Base-by-base conservation (phyloP, 2,113 vertebrate species). In the Thomomys bottae region DNA sequence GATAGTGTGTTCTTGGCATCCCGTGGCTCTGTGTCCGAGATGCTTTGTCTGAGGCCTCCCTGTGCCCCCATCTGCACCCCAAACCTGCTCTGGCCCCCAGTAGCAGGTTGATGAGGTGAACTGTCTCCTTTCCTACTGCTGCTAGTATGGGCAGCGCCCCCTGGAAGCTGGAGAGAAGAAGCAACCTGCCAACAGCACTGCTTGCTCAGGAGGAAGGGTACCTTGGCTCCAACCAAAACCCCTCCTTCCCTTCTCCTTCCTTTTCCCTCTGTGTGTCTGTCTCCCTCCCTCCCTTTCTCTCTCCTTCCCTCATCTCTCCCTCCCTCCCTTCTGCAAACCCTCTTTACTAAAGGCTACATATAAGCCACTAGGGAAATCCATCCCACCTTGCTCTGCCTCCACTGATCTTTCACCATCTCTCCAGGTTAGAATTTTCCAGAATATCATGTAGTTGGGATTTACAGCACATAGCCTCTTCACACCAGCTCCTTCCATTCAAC, bases 71-170 rank as follows among this genome's bases (percentile, higher is more conserved):
- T 4, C 49, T 15, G 15, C 7, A 2, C 49, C 49, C 49, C 2
- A 3, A 6, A 42, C 18, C 15, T 5, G 0, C 9, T 0, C n/a
- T 5, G 32, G 4, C 20, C 10, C 11, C 77, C 8, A 20, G 18
- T 0, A 4, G 6, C 42, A 10, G 3, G 24, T 0, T 12, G 17
- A 36, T 1, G 14, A 73, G 36, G 28, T 5, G 8, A 6, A 24
- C 49, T 54, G 49, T 11, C 12, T 54, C 18, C 14, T 54, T 12
- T 54, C 49, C 49, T 17, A 17, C 49, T 54, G 49, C 49, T 14
- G 49, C 49, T 54, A 15, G 49, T 4, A 15, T 17, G 49, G 49
- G 14, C 28, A 17, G n/a, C n/a, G 14, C 42, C 66, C 71, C 36
- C 76, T n/a, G 34, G 38, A 26, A 40, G n/a, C 32, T 17, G 6